These are phyloP conservation scores for Tachina fera DNA, from an alignment of 2,888 invertebrate species.

Conservation along the genomic window DNA sequence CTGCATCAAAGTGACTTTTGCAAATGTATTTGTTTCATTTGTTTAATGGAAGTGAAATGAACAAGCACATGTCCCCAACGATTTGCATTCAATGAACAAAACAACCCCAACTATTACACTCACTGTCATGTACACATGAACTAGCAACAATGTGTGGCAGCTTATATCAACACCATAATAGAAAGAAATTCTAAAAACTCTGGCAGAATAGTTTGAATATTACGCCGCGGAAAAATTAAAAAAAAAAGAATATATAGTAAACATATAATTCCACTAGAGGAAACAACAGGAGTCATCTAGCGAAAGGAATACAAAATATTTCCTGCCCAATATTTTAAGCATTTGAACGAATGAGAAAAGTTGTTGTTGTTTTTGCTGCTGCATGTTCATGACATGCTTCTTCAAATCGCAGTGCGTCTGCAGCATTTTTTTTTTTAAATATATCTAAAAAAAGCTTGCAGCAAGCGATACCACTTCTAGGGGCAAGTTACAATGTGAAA, in stretches of 20 bases:
- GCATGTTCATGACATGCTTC: slow-evolving; percentile 47
- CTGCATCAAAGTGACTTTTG: slow-evolving; percentile 27
- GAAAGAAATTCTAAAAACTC: slow-evolving; percentile 35
- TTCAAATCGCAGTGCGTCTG: slow-evolving; percentile 64
- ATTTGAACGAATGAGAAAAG: slow-evolving; percentile 20
- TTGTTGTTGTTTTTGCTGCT: slow-evolving; percentile 38
- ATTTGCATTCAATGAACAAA: slow-evolving; percentile 65
- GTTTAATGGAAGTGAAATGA: slow-evolving; percentile 64
- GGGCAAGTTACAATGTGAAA: neutral
- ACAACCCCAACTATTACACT: slow-evolving; percentile 50
- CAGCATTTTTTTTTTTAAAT: slow-evolving; percentile 13
- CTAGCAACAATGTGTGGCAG: slow-evolving; percentile 48
- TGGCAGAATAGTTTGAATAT: slow-evolving; percentile 12
- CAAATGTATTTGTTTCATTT: slow-evolving; percentile 54
- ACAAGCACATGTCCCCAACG: slow-evolving; percentile 63
- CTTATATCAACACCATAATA: slow-evolving; percentile 34
- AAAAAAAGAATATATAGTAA: slow-evolving; percentile 5
- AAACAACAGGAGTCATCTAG: slow-evolving; percentile 32
- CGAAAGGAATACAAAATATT: slow-evolving; percentile 27
- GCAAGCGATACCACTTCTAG: slow-evolving; percentile 45
- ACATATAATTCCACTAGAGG: slow-evolving; percentile 10
- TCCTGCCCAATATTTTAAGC: slow-evolving; percentile 59
- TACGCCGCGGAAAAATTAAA: neutral
- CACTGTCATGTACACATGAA: neutral
- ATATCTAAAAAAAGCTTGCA: slow-evolving; percentile 22